These are phyloP conservation scores for Bombus pascuorum DNA, from an alignment of 1,140 invertebrate species.

Conservation along the genomic window DNA sequence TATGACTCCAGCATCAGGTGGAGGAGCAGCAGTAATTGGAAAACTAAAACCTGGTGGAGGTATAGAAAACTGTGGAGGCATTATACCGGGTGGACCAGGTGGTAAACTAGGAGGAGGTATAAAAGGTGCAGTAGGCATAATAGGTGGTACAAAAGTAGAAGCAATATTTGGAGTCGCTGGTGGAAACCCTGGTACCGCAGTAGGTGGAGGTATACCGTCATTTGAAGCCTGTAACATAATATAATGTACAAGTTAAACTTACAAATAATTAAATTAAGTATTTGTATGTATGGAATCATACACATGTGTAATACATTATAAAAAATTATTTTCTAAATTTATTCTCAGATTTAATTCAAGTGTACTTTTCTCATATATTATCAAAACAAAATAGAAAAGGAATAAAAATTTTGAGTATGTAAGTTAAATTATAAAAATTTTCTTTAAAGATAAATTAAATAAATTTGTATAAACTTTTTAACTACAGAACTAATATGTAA, in stretches of 20 bases:
- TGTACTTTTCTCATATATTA: not conserved
- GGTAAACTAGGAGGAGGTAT: slow-evolving; percentile 80
- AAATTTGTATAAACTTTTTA: not conserved
- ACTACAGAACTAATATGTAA: not conserved
- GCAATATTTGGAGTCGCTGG: slow-evolving; percentile 74
- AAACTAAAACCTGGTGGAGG: slow-evolving; percentile 89
- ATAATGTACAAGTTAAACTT: slow-evolving; percentile 6
- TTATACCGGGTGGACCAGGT: slow-evolving; percentile 85
- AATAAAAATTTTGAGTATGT: not conserved
- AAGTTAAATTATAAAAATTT: not conserved
- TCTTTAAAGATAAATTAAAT: not conserved
- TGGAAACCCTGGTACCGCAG: slow-evolving; percentile 82
- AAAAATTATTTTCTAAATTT: not conserved
- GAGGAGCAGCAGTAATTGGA: slow-evolving; percentile 80
- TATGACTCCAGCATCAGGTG: slow-evolving; percentile 80
- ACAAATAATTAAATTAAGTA: not conserved
- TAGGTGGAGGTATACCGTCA: slow-evolving; percentile 84
- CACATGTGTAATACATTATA: not conserved
- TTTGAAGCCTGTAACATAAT: slow-evolving; percentile 74
- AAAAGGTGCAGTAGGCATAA: slow-evolving; percentile 78
- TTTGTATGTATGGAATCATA: not conserved
- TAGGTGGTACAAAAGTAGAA: slow-evolving; percentile 79
- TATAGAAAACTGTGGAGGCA: slow-evolving; percentile 88
- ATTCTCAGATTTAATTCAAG: not conserved
- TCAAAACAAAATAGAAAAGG: not conserved